Conservation (phyloP, 2,113 vertebrate species). For the Oreochromis niloticus region DNA sequence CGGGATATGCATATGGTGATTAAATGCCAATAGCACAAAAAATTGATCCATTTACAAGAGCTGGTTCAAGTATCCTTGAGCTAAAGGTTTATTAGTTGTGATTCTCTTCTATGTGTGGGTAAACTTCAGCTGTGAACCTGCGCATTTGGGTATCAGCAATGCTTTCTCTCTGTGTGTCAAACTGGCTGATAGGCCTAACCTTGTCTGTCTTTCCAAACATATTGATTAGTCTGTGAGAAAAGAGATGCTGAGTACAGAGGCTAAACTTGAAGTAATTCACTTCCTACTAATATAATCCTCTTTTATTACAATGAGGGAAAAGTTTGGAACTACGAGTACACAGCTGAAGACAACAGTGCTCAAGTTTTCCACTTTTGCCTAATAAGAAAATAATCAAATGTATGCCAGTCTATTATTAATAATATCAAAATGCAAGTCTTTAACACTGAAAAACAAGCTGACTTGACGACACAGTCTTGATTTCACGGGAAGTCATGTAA, state of each 20-base stretch:
- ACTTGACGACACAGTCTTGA: neutral
- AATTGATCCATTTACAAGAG: conserved; percentile 41
- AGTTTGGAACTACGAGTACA: neutral
- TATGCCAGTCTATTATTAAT: neutral
- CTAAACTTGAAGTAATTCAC: conserved; percentile 33
- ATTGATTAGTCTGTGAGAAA: conserved; percentile 64
- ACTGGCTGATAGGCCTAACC: conserved; percentile 54
- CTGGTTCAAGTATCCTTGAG: conserved; percentile 45
- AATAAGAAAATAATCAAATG: neutral
- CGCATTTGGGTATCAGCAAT: conserved; percentile 37
- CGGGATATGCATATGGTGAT: conserved; percentile 42
- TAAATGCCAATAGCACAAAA: conserved; percentile 37
- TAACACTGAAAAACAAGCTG: neutral
- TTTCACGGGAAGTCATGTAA: neutral
- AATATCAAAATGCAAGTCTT: neutral
- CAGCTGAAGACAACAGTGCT: neutral
- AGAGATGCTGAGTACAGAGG: conserved; percentile 21
- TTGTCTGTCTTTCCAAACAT: conserved; percentile 62
- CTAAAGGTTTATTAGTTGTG: conserved; percentile 48
- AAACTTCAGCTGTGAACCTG: conserved; percentile 55
- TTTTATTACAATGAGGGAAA: conserved; percentile 10
- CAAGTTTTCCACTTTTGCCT: neutral
- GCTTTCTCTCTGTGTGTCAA: conserved; percentile 3
- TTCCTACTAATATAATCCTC: conserved; percentile 7
- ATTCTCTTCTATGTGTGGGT: conserved; percentile 28